Evolutionary conservation across 2,888 invertebrate genomes (phyloP), one percentile per base, ranked within the genome.

Genomic region (Tipula lateralis): DNA sequence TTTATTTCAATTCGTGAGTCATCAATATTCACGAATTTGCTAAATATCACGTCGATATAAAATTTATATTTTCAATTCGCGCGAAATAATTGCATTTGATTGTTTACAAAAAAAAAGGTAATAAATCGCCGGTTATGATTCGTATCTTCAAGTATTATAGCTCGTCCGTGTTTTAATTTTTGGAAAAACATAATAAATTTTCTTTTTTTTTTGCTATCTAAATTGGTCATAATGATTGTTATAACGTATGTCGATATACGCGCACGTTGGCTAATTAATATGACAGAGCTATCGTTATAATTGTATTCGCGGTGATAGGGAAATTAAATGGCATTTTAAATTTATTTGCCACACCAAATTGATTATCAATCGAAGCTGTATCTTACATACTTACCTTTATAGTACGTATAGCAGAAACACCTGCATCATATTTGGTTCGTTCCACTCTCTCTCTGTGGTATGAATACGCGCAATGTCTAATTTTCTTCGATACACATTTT

Each of bases 331-430:
- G 19, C 5, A 50, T 16, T 19, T 50, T 19, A 4, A 24, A 66
- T 66, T 66, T 66, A 66, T 66, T 66, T 66, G 66, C 66, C 66
- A 66, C 66, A 66, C 66, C 24, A 66, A 66, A 66, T 66, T 9
- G 66, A 66, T 66, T 66, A 66, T 66, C 66, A 24, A 19, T 24
- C 66, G 24, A 24, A n/a, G 7, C 66, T 44, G 0, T 44, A 19
- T 24, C 24, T 24, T 66, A 24, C 24, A 24, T 66, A n/a, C n/a
- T n/a, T 66, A 66, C 66, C 66, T 24, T 19, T 66, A 24, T 24
- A 12, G 66, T 13, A 24, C 66, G 12, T n/a, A n/a, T n/a, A 66
- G 2, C 2, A 9, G 1, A 66, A 66, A 66, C 66, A 66, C 66
- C 66, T 66, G 66, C 66, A 66, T 66, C 24, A 66, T 66, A 66